phyloP scores from a whole-genome alignment of 2,888 invertebrate genomes.

The Eupithecia tripunctaria region DNA sequence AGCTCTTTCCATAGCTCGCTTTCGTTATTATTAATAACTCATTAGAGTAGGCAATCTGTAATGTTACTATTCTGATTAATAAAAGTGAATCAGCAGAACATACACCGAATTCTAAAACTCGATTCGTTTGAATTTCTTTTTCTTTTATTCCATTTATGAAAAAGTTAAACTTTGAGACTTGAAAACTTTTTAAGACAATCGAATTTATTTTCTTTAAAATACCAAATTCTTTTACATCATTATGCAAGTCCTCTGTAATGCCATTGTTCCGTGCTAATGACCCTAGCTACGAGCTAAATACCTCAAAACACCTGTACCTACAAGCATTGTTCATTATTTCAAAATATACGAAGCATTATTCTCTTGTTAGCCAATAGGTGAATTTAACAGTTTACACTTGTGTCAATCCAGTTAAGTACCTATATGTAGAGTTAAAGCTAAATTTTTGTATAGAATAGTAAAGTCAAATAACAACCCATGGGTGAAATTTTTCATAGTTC shows the following conservation, averaged over 20 bases:
- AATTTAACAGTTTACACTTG: not conserved
- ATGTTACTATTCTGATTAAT: no score
- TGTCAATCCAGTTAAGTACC: not conserved
- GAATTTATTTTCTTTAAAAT: constrained; percentile 1
- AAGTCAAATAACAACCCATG: no score
- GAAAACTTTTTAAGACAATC: not conserved
- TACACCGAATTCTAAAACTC: not conserved
- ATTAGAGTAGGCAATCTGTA: no score
- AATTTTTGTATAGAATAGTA: no score
- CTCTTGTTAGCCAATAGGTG: not conserved
- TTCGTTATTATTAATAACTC: no score
- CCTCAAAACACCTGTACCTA: constrained; percentile 38
- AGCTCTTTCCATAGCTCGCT: no score
- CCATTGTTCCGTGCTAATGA: constrained; percentile 40
- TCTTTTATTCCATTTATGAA: not conserved
- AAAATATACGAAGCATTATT: not conserved
- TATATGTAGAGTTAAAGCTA: no score
- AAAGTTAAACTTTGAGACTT: not conserved
- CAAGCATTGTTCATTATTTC: constrained; percentile 18
- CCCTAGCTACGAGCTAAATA: constrained; percentile 39
- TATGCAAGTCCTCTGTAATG: constrained; percentile 2
- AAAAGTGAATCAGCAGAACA: no score
- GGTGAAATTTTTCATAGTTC: no score
- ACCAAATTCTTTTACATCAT: not conserved
- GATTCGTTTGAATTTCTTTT: not conserved